Conservation (phyloP, 2,888 invertebrate genomes). For the Sycophila texana region DNA sequence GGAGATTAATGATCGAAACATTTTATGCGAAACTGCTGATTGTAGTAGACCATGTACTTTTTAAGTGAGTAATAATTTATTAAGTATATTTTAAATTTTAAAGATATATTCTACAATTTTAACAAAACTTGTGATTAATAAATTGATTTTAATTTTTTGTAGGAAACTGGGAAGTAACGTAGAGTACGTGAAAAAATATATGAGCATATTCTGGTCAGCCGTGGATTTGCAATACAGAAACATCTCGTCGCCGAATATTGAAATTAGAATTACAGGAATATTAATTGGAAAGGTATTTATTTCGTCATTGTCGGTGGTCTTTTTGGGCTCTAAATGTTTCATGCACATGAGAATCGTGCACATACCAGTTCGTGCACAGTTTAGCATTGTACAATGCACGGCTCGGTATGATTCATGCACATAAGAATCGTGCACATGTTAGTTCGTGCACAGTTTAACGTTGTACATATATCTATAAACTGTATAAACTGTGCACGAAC, state of each 20-base stretch:
- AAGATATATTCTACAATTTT: not conserved
- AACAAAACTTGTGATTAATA: no score
- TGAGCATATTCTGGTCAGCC: slow-evolving; percentile 26
- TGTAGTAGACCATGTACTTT: slow-evolving; percentile 26
- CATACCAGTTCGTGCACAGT: no score
- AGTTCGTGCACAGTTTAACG: no score
- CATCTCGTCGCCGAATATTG: slow-evolving; percentile 1
- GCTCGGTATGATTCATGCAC: no score
- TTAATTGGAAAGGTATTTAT: slow-evolving; percentile 25
- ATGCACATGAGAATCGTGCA: no score
- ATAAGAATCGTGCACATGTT: no score
- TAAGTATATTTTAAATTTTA: not conserved
- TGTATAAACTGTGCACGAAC: no score
- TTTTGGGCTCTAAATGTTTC: no score
- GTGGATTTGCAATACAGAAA: slow-evolving; percentile 36
- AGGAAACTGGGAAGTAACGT: slow-evolving; percentile 21
- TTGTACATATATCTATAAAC: no score
- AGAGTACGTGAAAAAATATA: slow-evolving; percentile 2
- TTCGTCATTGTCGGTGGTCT: no score
- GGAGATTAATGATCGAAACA: not conserved
- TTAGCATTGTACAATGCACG: no score
- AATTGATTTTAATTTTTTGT: not conserved
- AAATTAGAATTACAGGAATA: slow-evolving; percentile 30
- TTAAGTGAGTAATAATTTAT: slow-evolving; percentile 15
- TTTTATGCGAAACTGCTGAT: slow-evolving; percentile 22